phyloP scores from a whole-genome alignment of 1,140 invertebrate genomes.

The Gonatopus flavifemur region DNA sequence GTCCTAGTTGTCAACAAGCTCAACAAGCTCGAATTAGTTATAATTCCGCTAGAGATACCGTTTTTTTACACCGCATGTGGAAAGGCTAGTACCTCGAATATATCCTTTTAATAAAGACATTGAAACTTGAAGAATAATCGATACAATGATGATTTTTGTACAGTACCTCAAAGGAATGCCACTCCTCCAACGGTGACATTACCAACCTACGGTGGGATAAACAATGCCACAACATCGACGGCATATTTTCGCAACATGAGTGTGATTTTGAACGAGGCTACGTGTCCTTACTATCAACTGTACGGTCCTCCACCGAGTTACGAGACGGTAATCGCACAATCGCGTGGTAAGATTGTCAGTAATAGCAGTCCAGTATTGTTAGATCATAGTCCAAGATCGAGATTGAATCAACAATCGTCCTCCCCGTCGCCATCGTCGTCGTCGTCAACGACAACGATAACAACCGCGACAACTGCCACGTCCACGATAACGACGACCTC shows the following conservation, averaged over 20 bases:
- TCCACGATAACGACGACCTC: not conserved
- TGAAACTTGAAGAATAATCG: too few species aligned
- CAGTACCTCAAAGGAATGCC: slow-evolving; percentile 33
- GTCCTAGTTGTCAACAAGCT: slow-evolving; percentile 40
- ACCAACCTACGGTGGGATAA: slow-evolving; percentile 15
- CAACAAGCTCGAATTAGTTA: slow-evolving; percentile 55
- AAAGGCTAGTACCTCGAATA: slow-evolving; percentile 53
- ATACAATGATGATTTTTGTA: not conserved
- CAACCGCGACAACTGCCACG: too few species aligned
- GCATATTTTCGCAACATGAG: slow-evolving; percentile 53
- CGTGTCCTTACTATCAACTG: slow-evolving; percentile 55
- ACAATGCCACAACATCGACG: slow-evolving; percentile 34
- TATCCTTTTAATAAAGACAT: too few species aligned
- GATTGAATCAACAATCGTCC: slow-evolving; percentile 13
- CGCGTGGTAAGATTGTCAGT: slow-evolving; percentile 44
- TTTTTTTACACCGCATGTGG: slow-evolving; percentile 56
- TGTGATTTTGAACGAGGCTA: slow-evolving; percentile 47
- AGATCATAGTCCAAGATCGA: slow-evolving; percentile 22
- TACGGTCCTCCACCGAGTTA: slow-evolving; percentile 59
- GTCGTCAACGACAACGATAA: too few species aligned
- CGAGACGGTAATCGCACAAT: slow-evolving; percentile 56
- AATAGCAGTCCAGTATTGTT: slow-evolving; percentile 38
- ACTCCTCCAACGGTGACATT: slow-evolving; percentile 20
- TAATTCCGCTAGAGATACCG: slow-evolving; percentile 54
- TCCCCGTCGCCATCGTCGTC: not conserved